Evolutionary conservation across 2,797 vertebrate species (phyloP).

Genomic region (Varecia variegata): DNA sequence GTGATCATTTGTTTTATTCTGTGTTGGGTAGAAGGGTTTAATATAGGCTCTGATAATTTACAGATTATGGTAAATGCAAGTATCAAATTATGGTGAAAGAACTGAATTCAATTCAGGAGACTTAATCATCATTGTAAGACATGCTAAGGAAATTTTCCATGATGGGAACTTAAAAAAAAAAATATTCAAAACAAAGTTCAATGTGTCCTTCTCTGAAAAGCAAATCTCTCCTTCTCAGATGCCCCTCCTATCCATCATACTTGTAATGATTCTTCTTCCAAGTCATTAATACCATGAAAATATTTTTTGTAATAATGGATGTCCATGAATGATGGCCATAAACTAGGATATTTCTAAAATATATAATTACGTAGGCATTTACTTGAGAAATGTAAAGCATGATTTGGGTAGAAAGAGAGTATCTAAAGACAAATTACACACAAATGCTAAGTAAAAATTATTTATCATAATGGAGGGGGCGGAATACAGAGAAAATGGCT

Average conservation of each 20-base stretch:
- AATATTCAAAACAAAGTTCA: neutral
- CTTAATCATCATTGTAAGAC: neutral
- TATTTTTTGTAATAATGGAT: neutral
- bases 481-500: neutral
- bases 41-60: slow-evolving; percentile 46
- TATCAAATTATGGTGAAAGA: neutral
- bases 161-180: neutral
- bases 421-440: neutral
- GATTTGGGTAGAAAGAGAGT: neutral
- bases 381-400: neutral
- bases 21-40: slow-evolving; percentile 43
- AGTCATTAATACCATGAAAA: neutral
- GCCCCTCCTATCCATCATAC: neutral
- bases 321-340: neutral
- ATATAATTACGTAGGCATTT: neutral
- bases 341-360: neutral
- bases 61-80: slow-evolving; percentile 22
- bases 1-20: slow-evolving; percentile 55
- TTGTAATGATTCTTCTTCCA: neutral
- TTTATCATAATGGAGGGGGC: neutral
- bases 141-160: neutral
- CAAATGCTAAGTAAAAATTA: neutral
- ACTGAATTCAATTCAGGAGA: slow-evolving; percentile 11
- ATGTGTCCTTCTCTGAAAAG: neutral
- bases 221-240: neutral